Percentiles rank a stretch among this genome's conserved stretches.
phyloP scores from a whole-genome alignment of 2,113 vertebrate species.

The Dryoscopus gambensis region DNA sequence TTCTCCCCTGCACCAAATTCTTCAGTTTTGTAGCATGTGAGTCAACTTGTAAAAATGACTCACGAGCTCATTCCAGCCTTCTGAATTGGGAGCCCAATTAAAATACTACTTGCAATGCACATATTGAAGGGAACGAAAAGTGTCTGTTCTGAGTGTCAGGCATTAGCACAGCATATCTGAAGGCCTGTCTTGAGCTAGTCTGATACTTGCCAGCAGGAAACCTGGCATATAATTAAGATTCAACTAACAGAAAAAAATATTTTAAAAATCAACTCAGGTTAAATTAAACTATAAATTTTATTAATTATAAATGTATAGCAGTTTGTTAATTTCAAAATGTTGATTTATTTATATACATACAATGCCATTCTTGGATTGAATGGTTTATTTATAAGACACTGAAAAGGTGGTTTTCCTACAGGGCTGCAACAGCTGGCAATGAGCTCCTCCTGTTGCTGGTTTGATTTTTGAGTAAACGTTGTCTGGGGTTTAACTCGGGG shows the following conservation, averaged over 20 bases:
- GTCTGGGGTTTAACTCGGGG: neutral
- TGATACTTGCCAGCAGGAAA: constrained; percentile 28
- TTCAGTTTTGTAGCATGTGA: constrained; percentile 49
- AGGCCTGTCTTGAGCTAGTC: constrained; percentile 14
- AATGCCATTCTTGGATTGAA: neutral
- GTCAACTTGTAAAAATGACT: constrained; percentile 63
- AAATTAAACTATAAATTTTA: neutral
- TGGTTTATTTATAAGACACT: neutral
- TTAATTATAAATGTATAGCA: neutral
- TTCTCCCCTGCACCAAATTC: neutral
- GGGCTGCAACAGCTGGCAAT: neutral
- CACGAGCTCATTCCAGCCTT: constrained; percentile 33
- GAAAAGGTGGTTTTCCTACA: neutral
- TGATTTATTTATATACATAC: neutral
- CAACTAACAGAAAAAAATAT: neutral
- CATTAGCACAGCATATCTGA: constrained; percentile 43
- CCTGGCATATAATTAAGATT: neutral
- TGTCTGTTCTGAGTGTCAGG: constrained; percentile 55
- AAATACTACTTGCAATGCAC: constrained; percentile 63
- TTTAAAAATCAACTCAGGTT: neutral
- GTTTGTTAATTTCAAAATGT: neutral
- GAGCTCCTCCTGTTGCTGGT: neutral
- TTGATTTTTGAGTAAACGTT: neutral
- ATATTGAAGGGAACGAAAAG: constrained; percentile 42
- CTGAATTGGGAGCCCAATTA: constrained; percentile 60